phyloP scores from a whole-genome alignment of 2,797 vertebrate species.

The Liasis olivaceus region DNA sequence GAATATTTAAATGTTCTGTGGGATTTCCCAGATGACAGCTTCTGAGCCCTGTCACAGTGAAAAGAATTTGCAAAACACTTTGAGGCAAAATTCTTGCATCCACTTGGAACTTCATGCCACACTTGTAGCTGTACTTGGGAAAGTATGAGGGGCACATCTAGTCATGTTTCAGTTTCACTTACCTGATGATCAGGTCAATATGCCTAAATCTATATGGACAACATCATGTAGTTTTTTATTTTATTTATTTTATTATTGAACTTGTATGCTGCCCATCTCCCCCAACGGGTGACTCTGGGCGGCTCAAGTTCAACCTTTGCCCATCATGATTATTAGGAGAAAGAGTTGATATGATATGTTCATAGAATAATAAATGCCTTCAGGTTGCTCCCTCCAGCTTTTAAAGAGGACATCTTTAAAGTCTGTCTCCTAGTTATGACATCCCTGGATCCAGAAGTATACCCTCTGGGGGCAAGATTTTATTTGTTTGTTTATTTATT shows the following conservation, averaged over 20 bases:
- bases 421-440: neutral
- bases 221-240: neutral
- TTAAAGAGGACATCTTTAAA: neutral
- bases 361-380: neutral
- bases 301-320: neutral
- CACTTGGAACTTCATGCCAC: neutral
- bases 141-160: neutral
- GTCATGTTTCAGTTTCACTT: neutral
- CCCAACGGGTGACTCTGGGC: too few species aligned
- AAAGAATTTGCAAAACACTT: neutral
- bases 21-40: neutral
- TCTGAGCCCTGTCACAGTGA: neutral
- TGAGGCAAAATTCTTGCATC: neutral
- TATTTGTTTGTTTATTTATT: too few species aligned
- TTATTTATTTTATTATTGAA: too few species aligned
- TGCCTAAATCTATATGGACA: neutral
- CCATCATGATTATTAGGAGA: neutral
- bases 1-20: neutral
- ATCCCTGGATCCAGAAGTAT: neutral
- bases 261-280: too few species aligned
- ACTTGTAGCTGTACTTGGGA: neutral
- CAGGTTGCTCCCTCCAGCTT: neutral
- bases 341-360: neutral
- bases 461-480: too few species aligned
- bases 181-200: neutral